Percentiles rank a stretch among this genome's conserved stretches.
Evolutionary conservation across 2,113 vertebrate genomes (phyloP).

Genomic region (Uria lomvia): DNA sequence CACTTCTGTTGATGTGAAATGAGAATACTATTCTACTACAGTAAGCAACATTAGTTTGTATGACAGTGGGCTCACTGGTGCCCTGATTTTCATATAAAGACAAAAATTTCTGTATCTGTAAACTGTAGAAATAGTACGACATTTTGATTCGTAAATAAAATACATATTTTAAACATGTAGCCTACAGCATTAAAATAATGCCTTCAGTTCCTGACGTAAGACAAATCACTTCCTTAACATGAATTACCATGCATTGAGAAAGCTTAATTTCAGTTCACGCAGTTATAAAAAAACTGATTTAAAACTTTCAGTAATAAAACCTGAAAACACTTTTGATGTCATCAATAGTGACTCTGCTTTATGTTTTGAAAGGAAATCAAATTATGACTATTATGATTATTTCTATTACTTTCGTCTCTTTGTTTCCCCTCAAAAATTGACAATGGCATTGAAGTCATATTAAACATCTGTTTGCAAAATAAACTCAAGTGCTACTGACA

Average conservation of each 20-base stretch:
- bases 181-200: background rate
- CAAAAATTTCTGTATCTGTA: background rate
- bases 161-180: background rate
- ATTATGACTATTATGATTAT: constrained; percentile 68
- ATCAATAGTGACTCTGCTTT: constrained; percentile 47
- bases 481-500: constrained; percentile 69
- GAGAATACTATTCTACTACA: background rate
- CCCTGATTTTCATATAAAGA: background rate
- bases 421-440: constrained; percentile 65
- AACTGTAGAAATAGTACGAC: background rate
- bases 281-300: background rate
- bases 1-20: background rate
- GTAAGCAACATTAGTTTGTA: background rate
- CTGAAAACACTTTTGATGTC: constrained; percentile 47
- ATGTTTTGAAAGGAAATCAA: constrained; percentile 64
- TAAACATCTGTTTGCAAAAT: constrained; percentile 80
- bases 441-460: constrained; percentile 69
- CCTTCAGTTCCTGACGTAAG: background rate
- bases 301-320: constrained; percentile 34
- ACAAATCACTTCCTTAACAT: background rate
- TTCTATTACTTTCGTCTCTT: constrained; percentile 59
- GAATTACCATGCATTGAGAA: background rate
- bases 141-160: background rate
- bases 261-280: background rate
- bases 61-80: background rate